These are phyloP conservation scores for Osmerus mordax DNA, from an alignment of 2,113 vertebrate species.

Conservation along the genomic window DNA sequence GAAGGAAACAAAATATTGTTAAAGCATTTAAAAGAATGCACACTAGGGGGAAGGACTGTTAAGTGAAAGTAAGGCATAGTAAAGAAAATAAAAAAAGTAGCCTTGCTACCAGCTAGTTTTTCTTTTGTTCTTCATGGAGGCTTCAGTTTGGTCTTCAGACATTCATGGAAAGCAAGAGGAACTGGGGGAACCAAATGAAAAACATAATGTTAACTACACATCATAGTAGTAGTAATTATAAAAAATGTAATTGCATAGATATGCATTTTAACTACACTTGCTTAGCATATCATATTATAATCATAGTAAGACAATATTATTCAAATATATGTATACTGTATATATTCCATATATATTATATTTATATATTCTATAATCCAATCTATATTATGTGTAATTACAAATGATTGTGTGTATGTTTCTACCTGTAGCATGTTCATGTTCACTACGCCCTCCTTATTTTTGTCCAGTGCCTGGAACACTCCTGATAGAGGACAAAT, in stretches of 20 bases:
- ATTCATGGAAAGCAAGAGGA: constrained; percentile 74
- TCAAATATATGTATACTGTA: too few relatives aligned
- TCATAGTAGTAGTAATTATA: neutral
- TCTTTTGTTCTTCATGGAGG: constrained; percentile 35
- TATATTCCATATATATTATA: neutral
- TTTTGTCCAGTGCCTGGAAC: constrained; percentile 67
- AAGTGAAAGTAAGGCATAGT: too few relatives aligned
- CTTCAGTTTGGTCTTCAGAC: constrained; percentile 52
- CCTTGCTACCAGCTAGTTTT: too few relatives aligned
- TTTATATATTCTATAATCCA: neutral
- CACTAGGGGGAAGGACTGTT: too few relatives aligned
- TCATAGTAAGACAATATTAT: too few relatives aligned
- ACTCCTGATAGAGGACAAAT: constrained; percentile 50
- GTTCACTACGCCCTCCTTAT: constrained; percentile 51
- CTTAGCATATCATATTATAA: neutral
- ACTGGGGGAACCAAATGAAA: constrained; percentile 49
- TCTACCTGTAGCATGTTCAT: constrained; percentile 73
- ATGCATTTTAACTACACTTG: neutral
- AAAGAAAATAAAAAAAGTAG: too few relatives aligned
- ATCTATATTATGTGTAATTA: neutral
- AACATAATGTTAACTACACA: neutral
- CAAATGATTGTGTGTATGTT: neutral
- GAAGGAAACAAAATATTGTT: too few relatives aligned
- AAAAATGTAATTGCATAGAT: neutral
- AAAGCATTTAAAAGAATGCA: too few relatives aligned